Evolutionary conservation across 1,140 invertebrate species (phyloP), one percentile per base, ranked within the genome.

Genomic region (Diorhabda sublineata): DNA sequence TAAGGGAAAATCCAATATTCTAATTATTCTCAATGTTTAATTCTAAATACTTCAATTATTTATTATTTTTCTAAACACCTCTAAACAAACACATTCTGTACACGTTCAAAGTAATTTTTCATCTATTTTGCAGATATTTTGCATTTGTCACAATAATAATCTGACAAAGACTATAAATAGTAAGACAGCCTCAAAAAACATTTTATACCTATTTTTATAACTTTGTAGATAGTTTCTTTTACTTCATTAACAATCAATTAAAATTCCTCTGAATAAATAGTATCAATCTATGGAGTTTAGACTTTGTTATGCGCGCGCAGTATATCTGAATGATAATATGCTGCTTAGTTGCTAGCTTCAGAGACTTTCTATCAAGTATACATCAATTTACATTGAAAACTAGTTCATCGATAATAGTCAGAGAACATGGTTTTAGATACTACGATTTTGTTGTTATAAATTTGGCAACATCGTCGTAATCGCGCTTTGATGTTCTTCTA

Each of bases 231-330:
- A 26, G 26, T 26, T 26, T 26, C 26, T 26, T 26, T 26, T 26
- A 26, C 26, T 26, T 26, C 26, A 26, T 52, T 8, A 52, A 62
- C 43, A 47, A 62, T 62, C 61, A 62, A 62, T 62, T 62, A 62
- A 62, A 44, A 7, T 44, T 44, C 11, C 8, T 26, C 4, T 59
- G 11, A 26, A 42, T 45, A 42, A 62, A 45, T 62, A 7, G 45
- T 64, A 42, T 64, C 42, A 56, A 11, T 64, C 63, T 52, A 26
- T 11, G 41, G 6, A 57, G 65, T 67, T 67, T 47, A 43, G 58
- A n/a, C 45, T 41, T 42, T 2, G 9, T 8, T 8, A 47, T 47
- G 75, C 73, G 75, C 71, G 73, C 73, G 71, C 73, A 70, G 52
- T 56, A 68, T 44, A 56, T 26, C 60, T 56, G 5, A 64, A 61